These are phyloP conservation scores for Drosophila subsilvestris DNA, from an alignment of 2,888 invertebrate genomes.

Conservation along the genomic window DNA sequence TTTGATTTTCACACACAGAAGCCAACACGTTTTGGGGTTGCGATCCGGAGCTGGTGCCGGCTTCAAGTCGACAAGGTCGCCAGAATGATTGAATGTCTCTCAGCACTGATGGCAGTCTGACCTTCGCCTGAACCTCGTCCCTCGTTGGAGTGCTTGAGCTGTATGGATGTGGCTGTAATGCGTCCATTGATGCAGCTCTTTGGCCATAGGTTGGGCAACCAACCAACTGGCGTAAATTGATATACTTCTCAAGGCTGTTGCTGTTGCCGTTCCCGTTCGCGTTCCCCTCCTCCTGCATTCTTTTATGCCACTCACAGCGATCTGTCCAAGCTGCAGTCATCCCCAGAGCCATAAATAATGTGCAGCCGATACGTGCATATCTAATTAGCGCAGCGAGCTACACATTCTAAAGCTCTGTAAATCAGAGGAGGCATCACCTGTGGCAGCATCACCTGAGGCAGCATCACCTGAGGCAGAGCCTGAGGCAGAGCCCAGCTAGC, in stretches of 20 bases:
- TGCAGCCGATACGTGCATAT: conserved; percentile 51
- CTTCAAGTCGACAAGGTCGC: conserved; percentile 49
- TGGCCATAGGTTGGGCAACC: neutral
- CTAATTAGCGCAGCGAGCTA: conserved; percentile 57
- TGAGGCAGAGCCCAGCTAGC: conserved; percentile 26
- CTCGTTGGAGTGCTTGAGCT: neutral
- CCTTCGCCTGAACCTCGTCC: conserved; percentile 44
- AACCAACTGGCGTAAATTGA: neutral
- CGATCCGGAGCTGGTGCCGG: conserved; percentile 44
- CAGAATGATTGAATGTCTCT: conserved; percentile 46
- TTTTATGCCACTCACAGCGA: neutral
- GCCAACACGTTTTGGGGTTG: conserved; percentile 66
- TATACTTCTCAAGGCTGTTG: neutral
- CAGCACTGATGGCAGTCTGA: conserved; percentile 35
- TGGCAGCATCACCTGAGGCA: neutral
- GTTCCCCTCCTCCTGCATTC: neutral
- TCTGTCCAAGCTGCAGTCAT: neutral
- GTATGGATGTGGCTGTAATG: no score
- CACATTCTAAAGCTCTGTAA: conserved; percentile 62
- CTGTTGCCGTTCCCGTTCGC: no score
- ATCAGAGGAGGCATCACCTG: conserved; percentile 1
- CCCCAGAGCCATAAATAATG: conserved; percentile 54
- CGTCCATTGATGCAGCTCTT: neutral
- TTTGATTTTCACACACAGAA: conserved; percentile 57
- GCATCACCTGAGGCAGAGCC: conserved; percentile 5